Percentiles rank a stretch among this genome's conserved stretches.
These are phyloP conservation scores for Keiferia lycopersicella DNA, from an alignment of 2,888 invertebrate genomes.

Conservation along the genomic window DNA sequence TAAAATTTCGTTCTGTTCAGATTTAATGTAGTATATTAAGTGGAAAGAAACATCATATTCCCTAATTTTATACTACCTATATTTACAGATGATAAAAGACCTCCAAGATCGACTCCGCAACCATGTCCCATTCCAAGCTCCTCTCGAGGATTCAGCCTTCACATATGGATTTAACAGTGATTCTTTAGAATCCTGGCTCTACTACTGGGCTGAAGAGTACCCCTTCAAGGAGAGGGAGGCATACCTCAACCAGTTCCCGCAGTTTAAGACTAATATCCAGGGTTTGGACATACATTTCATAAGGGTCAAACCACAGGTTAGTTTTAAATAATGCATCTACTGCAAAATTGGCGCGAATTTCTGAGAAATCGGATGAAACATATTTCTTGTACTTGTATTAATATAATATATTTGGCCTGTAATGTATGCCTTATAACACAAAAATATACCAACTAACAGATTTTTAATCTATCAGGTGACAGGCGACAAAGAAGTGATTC, in stretches of 20 bases:
- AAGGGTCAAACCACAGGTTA: slow-evolving; percentile 27
- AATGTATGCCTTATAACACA: too few relatives aligned
- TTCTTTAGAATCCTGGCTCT: slow-evolving; percentile 82
- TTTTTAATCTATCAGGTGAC: slow-evolving; percentile 29
- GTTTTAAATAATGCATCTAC: too few relatives aligned
- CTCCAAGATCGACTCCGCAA: slow-evolving; percentile 54
- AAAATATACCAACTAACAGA: not conserved
- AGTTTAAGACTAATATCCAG: slow-evolving; percentile 89
- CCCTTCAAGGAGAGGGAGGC: slow-evolving; percentile 82
- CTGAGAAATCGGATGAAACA: too few relatives aligned
- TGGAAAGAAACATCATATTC: too few relatives aligned
- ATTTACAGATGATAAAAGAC: slow-evolving; percentile 57
- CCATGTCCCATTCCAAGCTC: slow-evolving; percentile 61
- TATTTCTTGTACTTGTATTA: too few relatives aligned
- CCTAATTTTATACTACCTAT: too few relatives aligned
- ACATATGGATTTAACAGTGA: slow-evolving; percentile 90
- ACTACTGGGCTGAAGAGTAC: slow-evolving; percentile 89
- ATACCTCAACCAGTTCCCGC: slow-evolving; percentile 86
- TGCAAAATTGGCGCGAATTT: too few relatives aligned
- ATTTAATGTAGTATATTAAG: too few relatives aligned
- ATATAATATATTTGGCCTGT: too few relatives aligned
- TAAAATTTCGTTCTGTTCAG: too few relatives aligned
- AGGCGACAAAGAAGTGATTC: slow-evolving; percentile 63
- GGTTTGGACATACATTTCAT: slow-evolving; percentile 82
- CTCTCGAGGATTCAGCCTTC: slow-evolving; percentile 87